Conservation (phyloP, 2,797 vertebrate genomes). For the Micropoecilia bifurca region DNA sequence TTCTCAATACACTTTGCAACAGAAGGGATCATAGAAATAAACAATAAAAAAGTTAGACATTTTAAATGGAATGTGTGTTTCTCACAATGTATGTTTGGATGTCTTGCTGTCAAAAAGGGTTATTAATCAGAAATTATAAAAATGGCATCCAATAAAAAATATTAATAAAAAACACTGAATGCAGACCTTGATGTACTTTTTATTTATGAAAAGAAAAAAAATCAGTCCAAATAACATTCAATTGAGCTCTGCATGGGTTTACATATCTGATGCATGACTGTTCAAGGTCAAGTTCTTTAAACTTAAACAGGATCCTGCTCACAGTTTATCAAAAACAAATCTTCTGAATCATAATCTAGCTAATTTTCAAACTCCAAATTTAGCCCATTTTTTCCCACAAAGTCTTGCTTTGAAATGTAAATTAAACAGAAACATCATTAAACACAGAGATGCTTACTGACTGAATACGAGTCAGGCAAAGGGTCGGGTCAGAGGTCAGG, state of each 20-base stretch:
- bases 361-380: background rate
- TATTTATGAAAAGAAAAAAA: background rate
- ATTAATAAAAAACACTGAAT: background rate
- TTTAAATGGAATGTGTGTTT: background rate
- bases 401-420: background rate
- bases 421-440: background rate
- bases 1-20: background rate
- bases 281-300: background rate
- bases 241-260: background rate
- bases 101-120: background rate
- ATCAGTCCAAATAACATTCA: background rate
- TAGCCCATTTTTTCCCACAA: background rate
- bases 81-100: background rate
- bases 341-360: background rate
- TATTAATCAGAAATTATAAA: background rate
- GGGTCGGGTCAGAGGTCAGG: conserved; percentile 74
- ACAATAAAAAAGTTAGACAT: background rate
- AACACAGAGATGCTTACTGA: conserved; percentile 25
- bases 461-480: conserved; percentile 63
- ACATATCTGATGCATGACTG: conserved; percentile 8
- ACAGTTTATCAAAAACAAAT: background rate
- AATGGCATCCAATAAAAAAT: background rate
- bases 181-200: background rate
- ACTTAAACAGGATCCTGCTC: background rate
- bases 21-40: background rate